These are phyloP conservation scores for Cantharis nigra DNA, from an alignment of 2,888 invertebrate species.

Conservation along the genomic window DNA sequence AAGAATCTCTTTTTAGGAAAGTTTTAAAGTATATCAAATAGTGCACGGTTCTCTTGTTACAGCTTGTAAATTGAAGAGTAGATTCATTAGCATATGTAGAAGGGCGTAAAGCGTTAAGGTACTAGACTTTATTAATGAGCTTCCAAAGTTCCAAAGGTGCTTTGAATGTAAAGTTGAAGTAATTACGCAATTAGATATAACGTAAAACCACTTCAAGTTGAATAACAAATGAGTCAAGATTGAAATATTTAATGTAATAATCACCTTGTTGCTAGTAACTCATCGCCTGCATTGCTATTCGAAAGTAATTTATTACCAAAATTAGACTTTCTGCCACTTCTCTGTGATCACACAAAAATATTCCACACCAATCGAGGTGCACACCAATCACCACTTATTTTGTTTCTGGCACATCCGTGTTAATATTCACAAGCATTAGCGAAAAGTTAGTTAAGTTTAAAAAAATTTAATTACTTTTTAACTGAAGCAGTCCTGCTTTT, in stretches of 20 bases:
- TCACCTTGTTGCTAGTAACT: neutral
- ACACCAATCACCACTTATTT: no score
- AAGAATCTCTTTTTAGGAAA: neutral
- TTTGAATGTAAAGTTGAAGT: slow-evolving; percentile 11
- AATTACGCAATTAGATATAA: slow-evolving; percentile 5
- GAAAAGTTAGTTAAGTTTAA: no score
- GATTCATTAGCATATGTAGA: slow-evolving; percentile 20
- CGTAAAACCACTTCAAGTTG: neutral
- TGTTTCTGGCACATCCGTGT: no score
- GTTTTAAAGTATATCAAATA: slow-evolving; percentile 5
- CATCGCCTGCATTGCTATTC: neutral
- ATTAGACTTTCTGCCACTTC: neutral
- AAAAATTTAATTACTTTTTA: neutral
- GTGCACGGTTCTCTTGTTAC: neutral
- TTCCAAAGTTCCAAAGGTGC: slow-evolving; percentile 11
- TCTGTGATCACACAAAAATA: no score
- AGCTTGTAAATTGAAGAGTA: slow-evolving; percentile 12
- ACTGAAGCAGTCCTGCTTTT: neutral
- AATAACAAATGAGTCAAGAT: neutral
- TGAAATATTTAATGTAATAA: neutral
- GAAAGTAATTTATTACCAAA: neutral
- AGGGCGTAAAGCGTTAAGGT: slow-evolving; percentile 16
- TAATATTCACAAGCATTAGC: no score
- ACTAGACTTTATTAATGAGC: slow-evolving; percentile 17
- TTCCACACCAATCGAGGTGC: no score